A percentile compares a stretch with the other conserved stretches of the same genome.
phyloP scores from a whole-genome alignment of 2,888 invertebrate genomes.

The Lacanobia oleracea region DNA sequence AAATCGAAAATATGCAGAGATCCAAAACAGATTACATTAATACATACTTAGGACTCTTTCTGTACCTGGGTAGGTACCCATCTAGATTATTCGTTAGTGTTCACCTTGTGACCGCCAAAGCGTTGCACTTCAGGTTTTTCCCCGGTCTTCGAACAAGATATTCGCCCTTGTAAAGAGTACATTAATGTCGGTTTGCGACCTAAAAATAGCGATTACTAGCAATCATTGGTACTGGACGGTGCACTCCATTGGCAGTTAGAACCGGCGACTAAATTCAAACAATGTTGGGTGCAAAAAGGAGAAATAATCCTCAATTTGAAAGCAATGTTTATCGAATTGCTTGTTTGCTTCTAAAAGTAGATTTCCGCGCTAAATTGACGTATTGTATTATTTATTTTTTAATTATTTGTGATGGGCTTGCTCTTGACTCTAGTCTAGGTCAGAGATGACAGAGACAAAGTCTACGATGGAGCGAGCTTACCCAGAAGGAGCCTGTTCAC shows the following conservation, averaged over 20 bases:
- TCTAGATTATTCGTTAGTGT: background rate
- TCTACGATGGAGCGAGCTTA: no score
- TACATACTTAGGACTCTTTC: background rate
- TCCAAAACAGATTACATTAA: background rate
- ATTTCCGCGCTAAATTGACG: background rate
- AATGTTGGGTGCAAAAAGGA: background rate
- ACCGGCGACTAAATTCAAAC: background rate
- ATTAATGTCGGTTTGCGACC: background rate
- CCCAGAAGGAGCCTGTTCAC: no score
- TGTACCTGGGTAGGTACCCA: background rate
- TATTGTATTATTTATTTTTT: background rate
- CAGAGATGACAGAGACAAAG: no score
- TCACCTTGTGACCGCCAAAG: background rate
- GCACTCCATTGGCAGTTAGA: background rate
- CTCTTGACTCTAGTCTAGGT: no score
- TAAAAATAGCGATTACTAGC: slow-evolving; percentile 20
- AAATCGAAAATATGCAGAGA: no score
- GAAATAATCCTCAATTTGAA: background rate
- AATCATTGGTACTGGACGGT: background rate
- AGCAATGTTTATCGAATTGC: background rate
- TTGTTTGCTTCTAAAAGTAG: background rate
- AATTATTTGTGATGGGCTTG: no score
- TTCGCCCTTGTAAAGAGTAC: background rate
- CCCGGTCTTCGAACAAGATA: background rate
- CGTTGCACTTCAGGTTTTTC: background rate